Evolutionary conservation across 2,113 vertebrate species (phyloP), one percentile per base, ranked within the genome.

Genomic region (Hystrix cristata): DNA sequence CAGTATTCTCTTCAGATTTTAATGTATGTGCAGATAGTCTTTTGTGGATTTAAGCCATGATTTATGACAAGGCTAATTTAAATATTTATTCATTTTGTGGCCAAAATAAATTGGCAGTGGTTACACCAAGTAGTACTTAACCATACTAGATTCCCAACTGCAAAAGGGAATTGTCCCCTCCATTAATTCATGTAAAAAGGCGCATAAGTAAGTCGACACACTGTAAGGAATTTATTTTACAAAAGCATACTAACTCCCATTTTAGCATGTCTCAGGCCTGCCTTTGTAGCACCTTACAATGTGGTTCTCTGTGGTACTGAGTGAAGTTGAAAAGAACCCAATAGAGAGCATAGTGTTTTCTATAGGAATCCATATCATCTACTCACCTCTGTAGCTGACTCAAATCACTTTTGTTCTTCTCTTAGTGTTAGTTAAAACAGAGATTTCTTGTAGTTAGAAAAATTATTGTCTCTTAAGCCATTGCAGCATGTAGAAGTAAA

Each of bases 61-160:
- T 38, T 94, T 96, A 57, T 69, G 60, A 31, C 13, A 89, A 83
- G 38, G 57, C 62, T 89, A 2, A 87, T 80, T 95, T 90, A 5
- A 8, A 0, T 76, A 90, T 59, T 67, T 71, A 78, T 69, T 93
- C 18, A 76, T 95, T 90, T 95, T 67, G 85, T 21, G 67, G 60
- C 81, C 51, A 64, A 53, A 92, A 71, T 64, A 83, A 91, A 34
- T 71, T 96, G 72, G 15, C 60, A 85, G 0, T 78, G 27, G 34
- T 78, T 91, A 55, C 16, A 87, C 67, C 87, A 95, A 67, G 43
- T 4, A 59, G 46, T 87, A 53, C 46, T 83, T 84, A 53, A 53
- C 3, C 46, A 3, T 19, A 3, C 62, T 88, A 81, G 76, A 80
- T 48, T 92, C 71, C 67, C 46, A 87, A 5, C 48, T 69, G 11